Evolutionary conservation across 2,888 invertebrate genomes (phyloP).

Genomic region (Drosophila kanekoi): DNA sequence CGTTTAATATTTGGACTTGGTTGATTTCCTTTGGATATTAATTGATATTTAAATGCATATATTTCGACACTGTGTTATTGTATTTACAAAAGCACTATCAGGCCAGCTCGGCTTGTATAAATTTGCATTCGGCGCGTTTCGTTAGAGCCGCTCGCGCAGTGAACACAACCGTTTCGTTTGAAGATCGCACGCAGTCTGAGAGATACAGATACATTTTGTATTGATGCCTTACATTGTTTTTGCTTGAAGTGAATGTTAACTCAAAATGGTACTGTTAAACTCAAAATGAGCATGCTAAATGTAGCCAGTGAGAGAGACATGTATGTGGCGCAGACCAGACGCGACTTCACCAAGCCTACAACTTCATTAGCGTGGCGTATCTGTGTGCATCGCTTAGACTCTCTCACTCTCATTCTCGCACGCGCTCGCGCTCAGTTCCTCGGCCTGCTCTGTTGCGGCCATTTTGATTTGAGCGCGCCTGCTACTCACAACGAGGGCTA

Average conservation of each 20-base stretch:
- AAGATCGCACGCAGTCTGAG: constrained; percentile 83
- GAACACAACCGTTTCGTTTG: constrained; percentile 76
- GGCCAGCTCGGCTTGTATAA: constrained; percentile 44
- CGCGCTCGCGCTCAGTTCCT: constrained; percentile 26
- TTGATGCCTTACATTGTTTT: constrained; percentile 32
- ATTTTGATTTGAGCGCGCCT: constrained; percentile 80
- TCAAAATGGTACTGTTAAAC: constrained; percentile 56
- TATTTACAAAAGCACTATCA: constrained; percentile 35
- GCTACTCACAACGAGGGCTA: constrained; percentile 49
- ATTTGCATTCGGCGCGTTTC: constrained; percentile 56
- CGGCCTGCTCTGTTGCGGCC: constrained; percentile 75
- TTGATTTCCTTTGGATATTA: constrained; percentile 29
- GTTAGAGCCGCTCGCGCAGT: constrained; percentile 51
- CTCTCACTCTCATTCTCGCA: constrained; percentile 27
- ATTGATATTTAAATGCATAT: constrained; percentile 18
- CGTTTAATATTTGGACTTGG: constrained; percentile 31
- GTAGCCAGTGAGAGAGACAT: constrained; percentile 26
- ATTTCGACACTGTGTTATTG: constrained; percentile 35
- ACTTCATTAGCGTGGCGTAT: constrained; percentile 72
- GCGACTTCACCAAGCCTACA: constrained; percentile 63
- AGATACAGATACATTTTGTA: constrained; percentile 44
- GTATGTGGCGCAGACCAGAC: constrained; percentile 42
- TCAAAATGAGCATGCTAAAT: constrained; percentile 40
- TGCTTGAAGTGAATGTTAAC: constrained; percentile 42
- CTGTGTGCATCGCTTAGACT: constrained; percentile 34